phyloP scores from a whole-genome alignment of 2,888 invertebrate species.

The Synanthedon vespiformis region DNA sequence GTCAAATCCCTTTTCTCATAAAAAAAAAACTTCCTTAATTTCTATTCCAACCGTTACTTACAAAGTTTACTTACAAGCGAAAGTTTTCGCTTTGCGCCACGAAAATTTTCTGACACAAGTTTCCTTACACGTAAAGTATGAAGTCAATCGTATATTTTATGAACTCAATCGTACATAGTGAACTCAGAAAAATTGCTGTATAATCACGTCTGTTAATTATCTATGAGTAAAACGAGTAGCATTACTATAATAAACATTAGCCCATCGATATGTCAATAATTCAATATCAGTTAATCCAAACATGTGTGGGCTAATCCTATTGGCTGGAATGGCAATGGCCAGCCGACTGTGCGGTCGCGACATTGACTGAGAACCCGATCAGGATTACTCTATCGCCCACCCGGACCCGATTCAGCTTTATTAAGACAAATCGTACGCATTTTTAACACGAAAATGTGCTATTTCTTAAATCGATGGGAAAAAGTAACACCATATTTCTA shows the following conservation, averaged over 20 bases:
- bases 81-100: no score
- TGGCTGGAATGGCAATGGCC: slow-evolving; percentile 20
- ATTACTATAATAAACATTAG: neutral
- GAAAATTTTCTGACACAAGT: no score
- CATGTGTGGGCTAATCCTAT: slow-evolving; percentile 37
- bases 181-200: no score
- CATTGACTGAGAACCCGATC: slow-evolving; percentile 37
- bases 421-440: slow-evolving; percentile 47
- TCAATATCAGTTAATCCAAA: slow-evolving; percentile 17
- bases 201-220: no score
- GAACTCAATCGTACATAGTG: no score
- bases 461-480: slow-evolving; percentile 2
- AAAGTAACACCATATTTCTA: neutral
- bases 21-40: no score
- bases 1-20: no score
- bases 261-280: neutral
- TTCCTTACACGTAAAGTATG: no score
- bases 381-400: slow-evolving; percentile 35
- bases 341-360: slow-evolving; percentile 20
- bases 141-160: no score
- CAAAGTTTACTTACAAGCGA: no score
- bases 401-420: slow-evolving; percentile 33
- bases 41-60: no score
- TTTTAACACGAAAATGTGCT: slow-evolving; percentile 36
- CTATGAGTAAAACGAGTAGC: no score